Conservation (phyloP, 1,140 invertebrate species). For the Drosophila lini region DNA sequence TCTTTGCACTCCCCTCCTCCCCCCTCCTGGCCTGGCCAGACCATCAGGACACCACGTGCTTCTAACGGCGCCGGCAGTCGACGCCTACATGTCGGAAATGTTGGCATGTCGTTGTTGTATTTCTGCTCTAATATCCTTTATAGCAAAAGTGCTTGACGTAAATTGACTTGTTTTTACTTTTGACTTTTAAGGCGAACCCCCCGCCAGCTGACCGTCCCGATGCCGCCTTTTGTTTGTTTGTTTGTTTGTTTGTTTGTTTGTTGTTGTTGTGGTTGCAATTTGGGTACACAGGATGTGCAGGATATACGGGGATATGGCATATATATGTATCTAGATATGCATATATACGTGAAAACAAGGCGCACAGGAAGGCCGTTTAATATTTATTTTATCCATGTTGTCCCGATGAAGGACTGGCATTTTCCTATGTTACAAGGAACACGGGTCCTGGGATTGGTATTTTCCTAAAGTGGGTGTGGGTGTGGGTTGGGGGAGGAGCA, state of each 20-base stretch:
- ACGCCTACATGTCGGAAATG: constrained; percentile 83
- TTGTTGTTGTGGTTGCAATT: constrained; percentile 80
- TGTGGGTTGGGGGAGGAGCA: no score
- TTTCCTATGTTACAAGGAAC: constrained; percentile 17
- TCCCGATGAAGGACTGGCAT: constrained; percentile 29
- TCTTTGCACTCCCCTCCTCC: neutral
- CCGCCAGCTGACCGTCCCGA: neutral
- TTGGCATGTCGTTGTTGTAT: constrained; percentile 83
- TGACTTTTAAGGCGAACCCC: constrained; percentile 73
- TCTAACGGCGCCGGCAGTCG: constrained; percentile 74
- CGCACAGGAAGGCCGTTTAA: constrained; percentile 72
- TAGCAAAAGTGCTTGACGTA: constrained; percentile 83
- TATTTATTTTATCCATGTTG: constrained; percentile 78
- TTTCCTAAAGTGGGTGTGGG: neutral
- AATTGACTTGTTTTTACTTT: constrained; percentile 83
- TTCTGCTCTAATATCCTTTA: constrained; percentile 83
- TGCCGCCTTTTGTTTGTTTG: constrained; percentile 21
- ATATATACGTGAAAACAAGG: constrained; percentile 21
- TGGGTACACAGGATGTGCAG: constrained; percentile 65
- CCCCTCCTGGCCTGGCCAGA: neutral
- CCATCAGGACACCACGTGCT: constrained; percentile 41
- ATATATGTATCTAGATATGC: constrained; percentile 14
- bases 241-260: constrained; percentile 51
- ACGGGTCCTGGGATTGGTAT: constrained; percentile 14
- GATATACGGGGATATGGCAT: constrained; percentile 32